These are phyloP conservation scores for Styela plicata DNA, from an alignment of 23 tunicate species.

Conservation along the genomic window DNA sequence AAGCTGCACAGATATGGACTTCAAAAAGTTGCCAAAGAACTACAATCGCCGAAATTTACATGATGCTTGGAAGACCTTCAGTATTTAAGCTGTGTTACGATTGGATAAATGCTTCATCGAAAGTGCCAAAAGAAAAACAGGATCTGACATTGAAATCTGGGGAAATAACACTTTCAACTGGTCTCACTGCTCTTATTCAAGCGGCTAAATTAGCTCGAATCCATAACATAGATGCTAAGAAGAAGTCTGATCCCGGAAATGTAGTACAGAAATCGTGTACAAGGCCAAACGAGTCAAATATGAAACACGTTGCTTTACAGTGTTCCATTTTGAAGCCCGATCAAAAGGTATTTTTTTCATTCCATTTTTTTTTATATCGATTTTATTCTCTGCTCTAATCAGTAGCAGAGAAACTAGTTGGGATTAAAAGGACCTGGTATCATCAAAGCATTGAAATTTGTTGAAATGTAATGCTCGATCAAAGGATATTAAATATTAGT, in stretches of 20 bases:
- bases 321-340: conserved; percentile 7
- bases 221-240: neutral
- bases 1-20: conserved; percentile 36
- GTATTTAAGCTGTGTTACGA: conserved; percentile 55
- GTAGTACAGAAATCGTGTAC: neutral
- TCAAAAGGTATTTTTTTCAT: conserved; percentile 19
- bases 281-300: neutral
- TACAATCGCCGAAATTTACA: conserved; percentile 55
- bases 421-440: too few species aligned
- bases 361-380: too few species aligned
- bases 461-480: too few species aligned
- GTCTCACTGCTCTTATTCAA: conserved; percentile 59
- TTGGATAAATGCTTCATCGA: conserved; percentile 22
- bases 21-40: conserved; percentile 28
- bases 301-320: conserved; percentile 15
- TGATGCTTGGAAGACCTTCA: conserved; percentile 76
- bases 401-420: too few species aligned
- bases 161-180: conserved; percentile 26
- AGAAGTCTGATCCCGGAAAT: neutral
- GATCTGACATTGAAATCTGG: neutral
- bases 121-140: neutral
- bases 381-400: too few species aligned
- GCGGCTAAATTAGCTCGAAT: conserved; percentile 30
- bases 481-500: too few species aligned
- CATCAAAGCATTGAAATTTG: too few species aligned